Evolutionary conservation across 2,797 vertebrate species (phyloP).

Genomic region (Novumbra hubbsi): DNA sequence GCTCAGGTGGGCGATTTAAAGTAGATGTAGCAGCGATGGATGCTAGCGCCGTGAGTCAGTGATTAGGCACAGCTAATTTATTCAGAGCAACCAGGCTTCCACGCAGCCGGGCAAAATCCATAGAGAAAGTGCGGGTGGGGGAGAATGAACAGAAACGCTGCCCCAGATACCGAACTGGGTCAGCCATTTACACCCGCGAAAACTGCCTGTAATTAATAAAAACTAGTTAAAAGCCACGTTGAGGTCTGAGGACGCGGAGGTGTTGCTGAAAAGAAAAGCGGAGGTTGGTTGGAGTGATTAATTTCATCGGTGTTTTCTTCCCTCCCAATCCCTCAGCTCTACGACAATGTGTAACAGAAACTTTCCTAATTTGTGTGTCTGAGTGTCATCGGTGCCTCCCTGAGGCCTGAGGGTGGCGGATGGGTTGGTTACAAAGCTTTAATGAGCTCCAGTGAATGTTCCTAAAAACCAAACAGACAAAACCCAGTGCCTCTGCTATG

Average conservation of each 20-base stretch:
- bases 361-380: conserved; percentile 62
- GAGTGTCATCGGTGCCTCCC: conserved; percentile 41
- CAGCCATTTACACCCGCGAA: conserved; percentile 62
- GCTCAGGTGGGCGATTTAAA: conserved; percentile 25
- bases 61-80: conserved; percentile 53
- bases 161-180: conserved; percentile 78
- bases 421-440: conserved; percentile 36
- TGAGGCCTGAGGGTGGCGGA: conserved; percentile 13
- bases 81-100: conserved; percentile 43
- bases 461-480: neutral
- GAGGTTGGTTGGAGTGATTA: conserved; percentile 52
- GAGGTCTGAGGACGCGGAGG: conserved; percentile 47
- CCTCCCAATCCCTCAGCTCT: conserved; percentile 40
- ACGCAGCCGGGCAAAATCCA: conserved; percentile 63
- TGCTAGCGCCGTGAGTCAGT: neutral
- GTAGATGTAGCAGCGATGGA: conserved; percentile 11
- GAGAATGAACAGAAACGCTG: conserved; percentile 31
- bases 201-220: conserved; percentile 71
- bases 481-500: conserved; percentile 21
- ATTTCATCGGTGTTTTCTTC: conserved; percentile 65
- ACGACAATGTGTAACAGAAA: conserved; percentile 40
- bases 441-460: conserved; percentile 59
- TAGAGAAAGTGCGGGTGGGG: conserved; percentile 48
- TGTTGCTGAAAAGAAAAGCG: conserved; percentile 7
- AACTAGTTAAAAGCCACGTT: conserved; percentile 58